phyloP scores from a whole-genome alignment of 2,113 vertebrate genomes.

The Dicentrarchus labrax region DNA sequence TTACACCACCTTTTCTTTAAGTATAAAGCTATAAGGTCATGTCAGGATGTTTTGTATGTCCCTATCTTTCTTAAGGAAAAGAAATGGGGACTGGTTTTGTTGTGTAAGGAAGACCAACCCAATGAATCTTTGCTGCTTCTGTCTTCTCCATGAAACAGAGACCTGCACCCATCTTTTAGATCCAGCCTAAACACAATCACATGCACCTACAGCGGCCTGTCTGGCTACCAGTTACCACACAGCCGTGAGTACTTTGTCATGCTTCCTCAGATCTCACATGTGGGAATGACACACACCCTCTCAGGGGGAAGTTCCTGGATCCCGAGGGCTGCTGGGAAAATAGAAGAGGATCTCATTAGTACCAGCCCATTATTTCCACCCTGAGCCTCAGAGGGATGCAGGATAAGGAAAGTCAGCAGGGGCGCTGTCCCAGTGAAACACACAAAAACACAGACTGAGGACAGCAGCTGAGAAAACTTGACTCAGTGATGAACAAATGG shows the following conservation, averaged over 20 bases:
- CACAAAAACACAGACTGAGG: constrained; percentile 32
- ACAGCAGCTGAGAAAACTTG: constrained; percentile 26
- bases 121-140: neutral
- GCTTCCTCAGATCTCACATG: constrained; percentile 25
- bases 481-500: neutral
- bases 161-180: neutral
- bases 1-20: neutral
- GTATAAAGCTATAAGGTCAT: neutral
- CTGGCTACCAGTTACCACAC: neutral
- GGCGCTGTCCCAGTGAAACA: constrained; percentile 49
- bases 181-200: neutral
- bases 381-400: constrained; percentile 51
- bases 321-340: constrained; percentile 18
- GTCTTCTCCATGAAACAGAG: neutral
- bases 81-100: neutral
- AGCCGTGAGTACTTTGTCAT: neutral
- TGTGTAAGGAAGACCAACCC: neutral
- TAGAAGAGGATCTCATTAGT: constrained; percentile 65
- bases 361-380: constrained; percentile 55
- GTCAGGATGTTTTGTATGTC: neutral
- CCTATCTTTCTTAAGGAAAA: neutral
- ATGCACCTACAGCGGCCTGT: neutral
- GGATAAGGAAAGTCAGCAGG: constrained; percentile 46
- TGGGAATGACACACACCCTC: constrained; percentile 22
- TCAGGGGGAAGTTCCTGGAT: constrained; percentile 39